Conservation (phyloP, 2,797 vertebrate species). For the Chaunax sp. region DNA sequence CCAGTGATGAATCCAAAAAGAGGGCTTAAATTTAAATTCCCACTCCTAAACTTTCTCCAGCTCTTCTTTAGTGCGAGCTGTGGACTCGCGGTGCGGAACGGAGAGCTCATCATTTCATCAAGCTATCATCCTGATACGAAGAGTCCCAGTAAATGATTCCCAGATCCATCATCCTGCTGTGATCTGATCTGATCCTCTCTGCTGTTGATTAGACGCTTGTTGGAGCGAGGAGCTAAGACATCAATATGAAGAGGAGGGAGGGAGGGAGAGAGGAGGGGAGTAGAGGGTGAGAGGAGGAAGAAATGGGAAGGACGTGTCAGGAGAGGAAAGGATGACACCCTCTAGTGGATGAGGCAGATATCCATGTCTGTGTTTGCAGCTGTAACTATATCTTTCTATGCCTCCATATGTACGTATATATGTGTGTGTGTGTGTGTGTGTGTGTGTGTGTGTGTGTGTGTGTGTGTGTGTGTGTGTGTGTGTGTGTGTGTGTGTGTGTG, state of each 20-base stretch:
- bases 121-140: slow-evolving; percentile 68
- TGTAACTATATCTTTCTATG: slow-evolving; percentile 1
- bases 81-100: slow-evolving; percentile 44
- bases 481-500: not conserved
- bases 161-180: slow-evolving; percentile 82
- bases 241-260: slow-evolving; percentile 70
- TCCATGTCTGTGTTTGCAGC: slow-evolving; percentile 5
- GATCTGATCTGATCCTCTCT: slow-evolving; percentile 78
- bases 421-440: no score
- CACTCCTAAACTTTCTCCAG: slow-evolving; percentile 20
- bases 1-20: not conserved
- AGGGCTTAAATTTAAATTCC: slow-evolving; percentile 1
- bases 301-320: slow-evolving; percentile 21
- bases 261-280: slow-evolving; percentile 2
- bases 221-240: slow-evolving; percentile 76
- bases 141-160: slow-evolving; percentile 83
- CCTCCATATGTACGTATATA: not conserved
- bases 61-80: slow-evolving; percentile 25
- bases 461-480: not conserved
- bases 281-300: not conserved
- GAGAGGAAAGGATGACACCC: slow-evolving; percentile 34
- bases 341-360: slow-evolving; percentile 49
- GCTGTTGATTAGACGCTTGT: slow-evolving; percentile 84
- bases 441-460: no score
- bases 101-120: slow-evolving; percentile 76